Conservation (phyloP, 1,140 invertebrate genomes). For the Lepeophtheirus salmonis region DNA sequence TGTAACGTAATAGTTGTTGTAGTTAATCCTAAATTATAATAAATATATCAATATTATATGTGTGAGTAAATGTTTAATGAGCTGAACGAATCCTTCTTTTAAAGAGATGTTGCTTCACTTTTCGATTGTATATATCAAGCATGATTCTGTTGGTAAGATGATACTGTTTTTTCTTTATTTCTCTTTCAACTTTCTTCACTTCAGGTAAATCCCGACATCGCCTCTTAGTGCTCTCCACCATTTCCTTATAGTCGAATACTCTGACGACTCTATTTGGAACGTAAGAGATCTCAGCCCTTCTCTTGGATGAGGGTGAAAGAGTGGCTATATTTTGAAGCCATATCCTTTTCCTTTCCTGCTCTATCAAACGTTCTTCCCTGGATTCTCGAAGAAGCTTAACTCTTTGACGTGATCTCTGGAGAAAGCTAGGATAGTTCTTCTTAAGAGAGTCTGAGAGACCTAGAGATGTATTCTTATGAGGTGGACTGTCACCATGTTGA, state of each 20-base stretch:
- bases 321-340: background rate
- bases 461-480: background rate
- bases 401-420: background rate
- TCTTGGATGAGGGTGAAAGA: background rate
- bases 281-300: background rate
- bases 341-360: background rate
- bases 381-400: background rate
- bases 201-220: slow-evolving; percentile 1
- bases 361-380: background rate
- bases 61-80: background rate
- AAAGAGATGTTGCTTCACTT: background rate
- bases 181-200: background rate
- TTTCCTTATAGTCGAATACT: slow-evolving; percentile 1
- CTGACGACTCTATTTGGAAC: background rate
- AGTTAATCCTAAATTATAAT: background rate
- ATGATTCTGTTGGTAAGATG: background rate
- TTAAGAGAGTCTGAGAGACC: background rate
- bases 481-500: too few species aligned
- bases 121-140: background rate
- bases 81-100: background rate
- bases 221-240: background rate
- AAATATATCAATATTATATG: background rate
- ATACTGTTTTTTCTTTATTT: slow-evolving; percentile 2
- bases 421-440: background rate
- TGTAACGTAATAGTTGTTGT: background rate